phyloP scores from a whole-genome alignment of 2,797 vertebrate species.

The Gymnopithys bicolor region DNA sequence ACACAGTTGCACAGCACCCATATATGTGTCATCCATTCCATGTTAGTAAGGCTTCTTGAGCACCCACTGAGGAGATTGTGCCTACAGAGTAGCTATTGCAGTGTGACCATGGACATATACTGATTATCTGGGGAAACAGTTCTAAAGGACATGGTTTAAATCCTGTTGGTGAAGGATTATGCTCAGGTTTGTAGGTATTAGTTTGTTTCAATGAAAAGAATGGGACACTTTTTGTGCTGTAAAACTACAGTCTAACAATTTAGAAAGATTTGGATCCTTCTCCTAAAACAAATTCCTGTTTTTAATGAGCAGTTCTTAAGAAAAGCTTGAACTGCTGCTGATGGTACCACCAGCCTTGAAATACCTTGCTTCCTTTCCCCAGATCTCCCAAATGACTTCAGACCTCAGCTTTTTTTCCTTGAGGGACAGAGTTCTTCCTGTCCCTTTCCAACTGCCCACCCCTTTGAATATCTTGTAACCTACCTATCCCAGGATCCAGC shows the following conservation, averaged over 20 bases:
- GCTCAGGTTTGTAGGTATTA: neutral
- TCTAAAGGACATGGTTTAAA: neutral
- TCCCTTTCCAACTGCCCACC: neutral
- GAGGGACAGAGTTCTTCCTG: neutral
- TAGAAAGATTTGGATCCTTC: neutral
- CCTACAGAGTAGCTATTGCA: neutral
- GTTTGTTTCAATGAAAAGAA: neutral
- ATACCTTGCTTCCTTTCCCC: neutral
- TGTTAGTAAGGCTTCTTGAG: neutral
- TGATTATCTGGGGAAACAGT: neutral
- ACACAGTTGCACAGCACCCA: neutral
- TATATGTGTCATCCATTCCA: neutral
- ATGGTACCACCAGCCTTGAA: neutral
- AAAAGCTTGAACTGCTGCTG: slow-evolving; percentile 5
- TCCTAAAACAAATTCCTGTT: neutral
- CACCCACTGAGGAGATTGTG: neutral
- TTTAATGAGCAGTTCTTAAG: slow-evolving; percentile 1
- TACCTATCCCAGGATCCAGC: slow-evolving; percentile 11
- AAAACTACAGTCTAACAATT: neutral
- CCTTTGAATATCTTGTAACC: neutral
- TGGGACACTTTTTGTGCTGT: neutral
- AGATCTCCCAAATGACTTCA: neutral
- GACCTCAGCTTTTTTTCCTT: neutral
- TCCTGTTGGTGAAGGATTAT: neutral
- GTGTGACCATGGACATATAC: neutral